Evolutionary conservation across 2,113 vertebrate species (phyloP).

Genomic region (Bambusicola thoracicus): DNA sequence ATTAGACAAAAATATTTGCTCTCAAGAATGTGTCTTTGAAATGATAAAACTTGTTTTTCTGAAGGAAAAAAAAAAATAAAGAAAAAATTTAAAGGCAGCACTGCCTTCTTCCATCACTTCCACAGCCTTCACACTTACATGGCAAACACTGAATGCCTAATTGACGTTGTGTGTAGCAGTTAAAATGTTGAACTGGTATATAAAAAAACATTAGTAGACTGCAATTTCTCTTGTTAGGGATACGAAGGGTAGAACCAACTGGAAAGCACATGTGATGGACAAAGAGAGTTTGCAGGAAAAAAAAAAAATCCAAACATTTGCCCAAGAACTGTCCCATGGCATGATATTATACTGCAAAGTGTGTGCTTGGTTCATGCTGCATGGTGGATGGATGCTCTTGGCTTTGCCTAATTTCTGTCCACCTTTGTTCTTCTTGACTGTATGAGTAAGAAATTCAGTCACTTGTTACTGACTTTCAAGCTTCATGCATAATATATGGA

Average conservation of each 20-base stretch:
- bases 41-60: neutral
- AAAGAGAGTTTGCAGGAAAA: neutral
- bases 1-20: constrained; percentile 8
- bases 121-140: neutral
- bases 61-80: neutral
- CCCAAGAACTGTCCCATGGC: neutral
- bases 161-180: neutral
- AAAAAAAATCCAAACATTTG: neutral
- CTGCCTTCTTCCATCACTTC: neutral
- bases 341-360: accelerated
- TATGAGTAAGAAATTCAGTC: neutral
- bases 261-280: neutral
- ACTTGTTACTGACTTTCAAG: neutral
- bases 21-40: neutral
- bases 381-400: accelerated
- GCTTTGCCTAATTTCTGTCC: neutral
- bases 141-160: neutral
- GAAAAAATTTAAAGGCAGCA: neutral
- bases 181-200: neutral
- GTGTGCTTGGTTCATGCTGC: accelerated
- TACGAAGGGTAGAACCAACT: neutral
- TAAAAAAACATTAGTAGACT: neutral
- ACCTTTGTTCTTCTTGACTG: neutral
- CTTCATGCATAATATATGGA: neutral
- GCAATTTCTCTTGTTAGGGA: neutral